These are phyloP conservation scores for Epinephelus cyanopodus DNA, from an alignment of 2,113 vertebrate species.

Conservation along the genomic window DNA sequence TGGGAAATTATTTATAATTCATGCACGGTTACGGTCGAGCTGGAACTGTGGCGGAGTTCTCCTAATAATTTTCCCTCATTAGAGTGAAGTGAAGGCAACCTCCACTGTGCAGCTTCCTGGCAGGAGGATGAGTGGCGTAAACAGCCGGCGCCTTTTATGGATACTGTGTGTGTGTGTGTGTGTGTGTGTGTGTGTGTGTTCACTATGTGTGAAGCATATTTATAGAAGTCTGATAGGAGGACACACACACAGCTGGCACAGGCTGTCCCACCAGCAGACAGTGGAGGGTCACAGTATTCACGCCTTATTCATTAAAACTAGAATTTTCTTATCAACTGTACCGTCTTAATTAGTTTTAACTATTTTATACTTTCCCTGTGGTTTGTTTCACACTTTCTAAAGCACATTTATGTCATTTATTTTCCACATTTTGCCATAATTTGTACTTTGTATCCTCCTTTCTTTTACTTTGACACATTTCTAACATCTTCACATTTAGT, in stretches of 20 bases:
- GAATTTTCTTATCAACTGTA: neutral
- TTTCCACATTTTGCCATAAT: too few species aligned
- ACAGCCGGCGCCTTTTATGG: slow-evolving; percentile 32
- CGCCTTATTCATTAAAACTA: neutral
- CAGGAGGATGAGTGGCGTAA: slow-evolving; percentile 22
- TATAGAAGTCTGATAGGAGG: slow-evolving; percentile 43
- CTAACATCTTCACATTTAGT: neutral
- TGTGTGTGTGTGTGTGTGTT: neutral
- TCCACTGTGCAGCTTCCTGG: slow-evolving; percentile 29
- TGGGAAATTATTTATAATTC: neutral
- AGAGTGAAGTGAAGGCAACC: slow-evolving; percentile 25
- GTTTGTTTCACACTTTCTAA: neutral
- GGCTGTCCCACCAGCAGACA: slow-evolving; percentile 14
- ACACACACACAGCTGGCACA: slow-evolving; percentile 27
- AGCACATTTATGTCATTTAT: neutral
- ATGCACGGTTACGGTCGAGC: neutral
- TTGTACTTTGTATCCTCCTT: neutral
- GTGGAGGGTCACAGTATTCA: neutral
- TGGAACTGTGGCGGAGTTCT: neutral
- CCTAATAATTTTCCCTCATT: slow-evolving; percentile 18
- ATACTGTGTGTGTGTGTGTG: neutral
- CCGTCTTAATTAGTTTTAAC: neutral
- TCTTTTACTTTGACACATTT: neutral
- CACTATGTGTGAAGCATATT: slow-evolving; percentile 33
- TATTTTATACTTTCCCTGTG: too few species aligned